These are phyloP conservation scores for Sphaeramia orbicularis DNA, from an alignment of 2,797 vertebrate genomes.

Conservation along the genomic window DNA sequence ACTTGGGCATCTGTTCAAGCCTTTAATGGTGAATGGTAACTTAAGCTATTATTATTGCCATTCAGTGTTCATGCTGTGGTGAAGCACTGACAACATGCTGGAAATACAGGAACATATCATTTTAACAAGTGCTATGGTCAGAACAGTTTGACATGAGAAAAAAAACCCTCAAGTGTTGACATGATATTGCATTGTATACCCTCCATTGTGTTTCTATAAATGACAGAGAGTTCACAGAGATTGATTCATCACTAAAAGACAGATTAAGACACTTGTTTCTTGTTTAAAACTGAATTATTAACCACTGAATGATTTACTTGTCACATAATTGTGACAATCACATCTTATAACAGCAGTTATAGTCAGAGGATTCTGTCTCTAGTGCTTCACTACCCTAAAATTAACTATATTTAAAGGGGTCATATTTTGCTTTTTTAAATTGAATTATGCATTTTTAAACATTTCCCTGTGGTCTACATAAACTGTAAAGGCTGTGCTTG, in stretches of 20 bases:
- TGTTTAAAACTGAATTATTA: slow-evolving; percentile 14
- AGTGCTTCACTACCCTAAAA: not conserved
- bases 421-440: too few species aligned
- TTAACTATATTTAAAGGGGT: too few species aligned
- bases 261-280: not conserved
- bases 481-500: too few species aligned
- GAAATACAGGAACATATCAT: not conserved
- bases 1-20: slow-evolving; percentile 10
- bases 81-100: not conserved
- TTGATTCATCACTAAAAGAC: slow-evolving; percentile 4
- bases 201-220: slow-evolving; percentile 10
- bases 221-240: not conserved
- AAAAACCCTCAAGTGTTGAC: not conserved
- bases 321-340: not conserved
- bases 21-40: slow-evolving; percentile 1
- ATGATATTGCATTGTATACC: not conserved
- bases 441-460: too few species aligned
- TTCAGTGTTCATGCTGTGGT: slow-evolving; percentile 19
- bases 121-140: not conserved
- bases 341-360: not conserved
- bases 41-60: slow-evolving; percentile 19
- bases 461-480: too few species aligned
- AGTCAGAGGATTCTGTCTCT: not conserved
- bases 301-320: slow-evolving; percentile 1
- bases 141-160: not conserved